A percentile compares a stretch with the other conserved stretches of the same genome.
These are phyloP conservation scores for Lota lota DNA, from an alignment of 2,113 vertebrate genomes.

Conservation along the genomic window DNA sequence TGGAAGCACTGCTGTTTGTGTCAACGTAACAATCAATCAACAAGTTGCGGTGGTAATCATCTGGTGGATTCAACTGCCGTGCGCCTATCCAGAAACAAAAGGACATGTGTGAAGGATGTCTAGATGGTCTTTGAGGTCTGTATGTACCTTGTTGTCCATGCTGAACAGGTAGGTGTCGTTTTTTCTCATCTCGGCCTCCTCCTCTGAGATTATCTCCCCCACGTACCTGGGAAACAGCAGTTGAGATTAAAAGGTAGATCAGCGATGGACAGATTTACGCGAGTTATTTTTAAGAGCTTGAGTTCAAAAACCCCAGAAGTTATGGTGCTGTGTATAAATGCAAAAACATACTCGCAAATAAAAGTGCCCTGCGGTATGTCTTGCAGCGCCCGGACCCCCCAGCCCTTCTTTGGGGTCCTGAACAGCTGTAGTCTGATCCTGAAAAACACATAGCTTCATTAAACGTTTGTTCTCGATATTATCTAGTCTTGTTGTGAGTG, in stretches of 20 bases:
- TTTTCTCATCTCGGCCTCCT: slow-evolving; percentile 90
- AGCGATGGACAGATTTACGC: not conserved
- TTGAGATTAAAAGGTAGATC: not conserved
- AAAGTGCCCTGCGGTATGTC: slow-evolving; percentile 93
- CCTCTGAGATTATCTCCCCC: slow-evolving; percentile 93
- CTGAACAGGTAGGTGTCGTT: slow-evolving; percentile 96
- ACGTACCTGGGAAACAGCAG: slow-evolving; percentile 79
- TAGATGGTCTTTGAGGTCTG: no score
- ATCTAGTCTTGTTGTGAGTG: not conserved
- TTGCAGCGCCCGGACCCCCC: slow-evolving; percentile 90
- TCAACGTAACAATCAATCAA: no score
- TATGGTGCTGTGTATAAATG: not conserved
- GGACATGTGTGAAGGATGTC: no score
- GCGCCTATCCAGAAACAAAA: no score
- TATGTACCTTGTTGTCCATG: slow-evolving; percentile 89
- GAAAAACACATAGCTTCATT: slow-evolving; percentile 12
- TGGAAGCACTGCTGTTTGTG: no score
- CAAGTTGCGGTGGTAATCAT: no score
- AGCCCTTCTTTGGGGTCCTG: slow-evolving; percentile 89
- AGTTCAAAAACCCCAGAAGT: no score
- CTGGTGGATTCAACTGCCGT: no score
- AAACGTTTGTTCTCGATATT: no score
- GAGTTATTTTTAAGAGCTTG: not conserved
- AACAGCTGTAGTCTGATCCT: slow-evolving; percentile 91
- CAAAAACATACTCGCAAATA: slow-evolving; percentile 90